Evolutionary conservation across 2,113 vertebrate species (phyloP).

Genomic region (Cyphomyrus plagiostoma): DNA sequence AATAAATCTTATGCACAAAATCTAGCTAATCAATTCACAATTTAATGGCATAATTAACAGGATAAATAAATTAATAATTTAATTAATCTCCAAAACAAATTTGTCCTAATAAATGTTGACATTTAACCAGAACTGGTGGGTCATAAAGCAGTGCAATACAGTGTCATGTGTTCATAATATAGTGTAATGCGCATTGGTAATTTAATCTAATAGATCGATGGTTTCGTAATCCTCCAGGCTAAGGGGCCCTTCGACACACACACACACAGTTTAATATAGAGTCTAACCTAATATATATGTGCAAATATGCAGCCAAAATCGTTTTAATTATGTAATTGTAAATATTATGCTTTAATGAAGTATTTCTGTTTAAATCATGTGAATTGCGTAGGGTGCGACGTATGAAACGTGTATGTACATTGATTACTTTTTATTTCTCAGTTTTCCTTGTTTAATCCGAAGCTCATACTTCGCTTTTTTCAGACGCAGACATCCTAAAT

Average conservation of each 20-base stretch:
- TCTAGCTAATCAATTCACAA: not conserved
- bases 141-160: not conserved
- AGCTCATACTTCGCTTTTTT: not conserved
- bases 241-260: too few species aligned
- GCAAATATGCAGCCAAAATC: not conserved
- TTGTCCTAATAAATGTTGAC: not conserved
- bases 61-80: not conserved
- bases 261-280: too few species aligned
- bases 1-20: not conserved
- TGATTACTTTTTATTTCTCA: not conserved
- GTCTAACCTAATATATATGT: not conserved
- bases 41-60: not conserved
- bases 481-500: not conserved
- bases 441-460: not conserved
- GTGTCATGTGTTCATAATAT: not conserved
- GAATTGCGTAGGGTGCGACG: not conserved
- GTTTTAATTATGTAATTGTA: not conserved
- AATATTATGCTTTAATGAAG: not conserved
- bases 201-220: not conserved
- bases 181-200: not conserved
- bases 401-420: not conserved
- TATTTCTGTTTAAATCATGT: not conserved
- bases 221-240: not conserved
- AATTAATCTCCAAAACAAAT: not conserved
- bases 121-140: not conserved